Evolutionary conservation across 2,888 invertebrate species (phyloP), one percentile per base, ranked within the genome.

Genomic region (Microplitis manilae): DNA sequence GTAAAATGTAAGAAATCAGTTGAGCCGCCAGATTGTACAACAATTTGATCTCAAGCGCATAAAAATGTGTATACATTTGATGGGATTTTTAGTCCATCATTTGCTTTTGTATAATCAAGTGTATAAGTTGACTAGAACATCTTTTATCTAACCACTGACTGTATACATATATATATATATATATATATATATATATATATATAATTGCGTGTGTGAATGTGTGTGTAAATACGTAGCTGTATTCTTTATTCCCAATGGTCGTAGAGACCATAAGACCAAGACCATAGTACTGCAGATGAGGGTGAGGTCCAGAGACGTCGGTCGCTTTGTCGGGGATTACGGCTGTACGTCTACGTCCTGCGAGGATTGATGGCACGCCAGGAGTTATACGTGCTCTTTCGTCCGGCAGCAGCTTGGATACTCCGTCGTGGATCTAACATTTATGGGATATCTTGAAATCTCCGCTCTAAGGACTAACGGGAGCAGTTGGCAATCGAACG

Each of bases 371-470:
- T 89, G 88, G 87, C 87, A 84, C 81, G 84, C 79, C 79, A 65
- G 75, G 80, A 81, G 81, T 82, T 82, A 80, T 79, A 79, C 81
- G 79, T 81, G 79, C 79, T 81, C 80, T 77, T 79, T 71, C 80
- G 73, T 79, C 40, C 74, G 72, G 76, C 76, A 71, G 79, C 75
- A 70, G 71, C 74, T 76, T 17, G 59, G 65, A 30, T 68, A 75
- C 71, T 78, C 30, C 79, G 67, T 80, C 77, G 81, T 80, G 81
- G 82, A 83, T 87, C 84, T 83, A 86, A 86, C 88, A 86, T 87
- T 88, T 87, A 87, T 88, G 87, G 88, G 88, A 88, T 88, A 88
- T 88, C 88, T 87, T 83, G 84, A 85, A 86, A 88, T 88, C 87
- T 86, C 81, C 78, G 82, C 80, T 81, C 81, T 71, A 65, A 65